Evolutionary conservation across 2,797 vertebrate species (phyloP), one percentile per base, ranked within the genome.

Genomic region (Enteromius anoplus): DNA sequence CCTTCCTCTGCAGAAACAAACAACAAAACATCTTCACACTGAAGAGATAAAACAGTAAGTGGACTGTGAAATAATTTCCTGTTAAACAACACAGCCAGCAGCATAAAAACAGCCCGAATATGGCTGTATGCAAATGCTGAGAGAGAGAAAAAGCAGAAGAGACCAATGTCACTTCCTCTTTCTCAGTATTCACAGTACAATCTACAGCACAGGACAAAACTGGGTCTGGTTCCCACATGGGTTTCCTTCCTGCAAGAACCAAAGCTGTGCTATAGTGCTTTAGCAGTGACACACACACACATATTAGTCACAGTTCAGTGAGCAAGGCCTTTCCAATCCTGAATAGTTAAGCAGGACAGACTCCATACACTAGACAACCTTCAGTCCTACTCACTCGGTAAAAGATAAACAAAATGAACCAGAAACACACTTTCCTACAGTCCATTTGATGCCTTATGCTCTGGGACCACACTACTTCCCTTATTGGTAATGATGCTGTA

Each of bases 241-340:
- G 70, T 78, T 72, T 1, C 80, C 84, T 92, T 92, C 91, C 92
- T 92, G 87, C 90, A 8, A 82, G 47, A 78, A 82, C 81, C 72
- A 75, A 76, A 77, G 78, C 71, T 23, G 21, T 68, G 65, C 53
- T 51, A 23, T 51, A 45, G 40, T 70, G 70, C 37, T 76, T 76
- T 23, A 62, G 40, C 17, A 85, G 62, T 86, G 71, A 81, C 75
- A 82, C 29, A 73, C 80, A 85, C 81, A n/a, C 29, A 23, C 29
- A 77, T 6, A 69, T 47, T 65, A 62, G 2, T 73, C 86, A 0
- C 14, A 71, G 72, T 58, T 64, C 65, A 80, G 68, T 7, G 81
- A 85, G 21, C 68, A 85, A 85, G 70, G 64, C 51, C 75, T 69
- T 80, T 58, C 69, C 51, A 68, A 78, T 29, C 60, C 80, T 53